These are phyloP conservation scores for Syrista parreyssii DNA, from an alignment of 2,888 invertebrate genomes.

Conservation along the genomic window DNA sequence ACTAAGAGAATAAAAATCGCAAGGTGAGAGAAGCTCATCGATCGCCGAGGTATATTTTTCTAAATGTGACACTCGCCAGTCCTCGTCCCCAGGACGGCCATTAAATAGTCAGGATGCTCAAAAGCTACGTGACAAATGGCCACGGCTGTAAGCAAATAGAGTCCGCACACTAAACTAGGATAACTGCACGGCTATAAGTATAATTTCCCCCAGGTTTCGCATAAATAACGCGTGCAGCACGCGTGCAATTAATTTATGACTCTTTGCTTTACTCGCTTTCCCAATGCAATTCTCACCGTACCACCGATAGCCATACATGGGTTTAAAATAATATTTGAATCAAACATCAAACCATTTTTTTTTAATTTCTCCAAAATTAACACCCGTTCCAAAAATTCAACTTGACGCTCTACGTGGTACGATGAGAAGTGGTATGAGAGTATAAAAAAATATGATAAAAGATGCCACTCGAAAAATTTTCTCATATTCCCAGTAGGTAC, in stretches of 20 bases:
- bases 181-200: not conserved
- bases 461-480: not conserved
- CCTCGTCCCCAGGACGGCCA: not conserved
- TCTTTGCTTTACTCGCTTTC: not conserved
- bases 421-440: not conserved
- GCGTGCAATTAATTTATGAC: not conserved
- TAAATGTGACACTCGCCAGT: not conserved
- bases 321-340: not conserved
- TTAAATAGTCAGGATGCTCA: not conserved
- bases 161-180: not conserved
- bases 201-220: not conserved
- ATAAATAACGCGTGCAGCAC: not conserved
- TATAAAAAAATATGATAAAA: not conserved
- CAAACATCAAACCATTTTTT: not conserved
- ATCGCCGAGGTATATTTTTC: not conserved
- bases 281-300: not conserved
- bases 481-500: not conserved
- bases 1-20: not conserved
- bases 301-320: not conserved
- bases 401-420: not conserved
- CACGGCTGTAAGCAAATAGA: not conserved
- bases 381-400: not conserved
- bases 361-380: not conserved
- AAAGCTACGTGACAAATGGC: not conserved
- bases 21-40: not conserved